A percentile compares a stretch with the other conserved stretches of the same genome.
Evolutionary conservation across 2,797 vertebrate species (phyloP).

Genomic region (Gadopsis bispinosus): DNA sequence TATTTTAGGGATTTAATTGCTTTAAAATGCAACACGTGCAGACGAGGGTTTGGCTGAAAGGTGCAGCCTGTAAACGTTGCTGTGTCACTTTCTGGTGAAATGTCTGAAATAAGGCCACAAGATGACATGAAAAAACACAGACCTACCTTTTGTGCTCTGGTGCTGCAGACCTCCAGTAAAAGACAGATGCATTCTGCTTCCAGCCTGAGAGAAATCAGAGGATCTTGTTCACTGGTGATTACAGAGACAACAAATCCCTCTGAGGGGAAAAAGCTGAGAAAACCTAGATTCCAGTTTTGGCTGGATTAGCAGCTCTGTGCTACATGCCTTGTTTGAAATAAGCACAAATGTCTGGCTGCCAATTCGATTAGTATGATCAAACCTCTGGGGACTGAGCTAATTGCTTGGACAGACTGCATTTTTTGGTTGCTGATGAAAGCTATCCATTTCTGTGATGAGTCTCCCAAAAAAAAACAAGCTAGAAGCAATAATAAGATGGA

Average conservation of each 20-base stretch:
- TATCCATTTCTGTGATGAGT: conserved; percentile 1
- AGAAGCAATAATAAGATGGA: not conserved
- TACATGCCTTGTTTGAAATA: not conserved
- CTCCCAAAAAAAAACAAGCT: conserved; percentile 17
- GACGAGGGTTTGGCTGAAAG: not conserved
- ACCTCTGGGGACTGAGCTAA: not conserved
- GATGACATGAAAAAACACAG: not conserved
- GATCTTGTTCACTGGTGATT: not conserved
- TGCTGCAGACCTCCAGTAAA: not conserved
- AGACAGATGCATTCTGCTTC: not conserved
- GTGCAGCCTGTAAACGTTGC: not conserved
- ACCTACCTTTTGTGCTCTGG: not conserved
- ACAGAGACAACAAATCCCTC: not conserved
- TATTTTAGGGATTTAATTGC: conserved; percentile 1
- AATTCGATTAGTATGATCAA: conserved; percentile 13
- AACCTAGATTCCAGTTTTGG: not conserved
- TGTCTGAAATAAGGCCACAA: not conserved
- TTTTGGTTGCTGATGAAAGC: conserved; percentile 25
- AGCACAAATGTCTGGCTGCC: conserved; percentile 1
- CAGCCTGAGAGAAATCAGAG: not conserved
- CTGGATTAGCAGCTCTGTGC: not conserved
- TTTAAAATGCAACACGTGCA: conserved; percentile 3
- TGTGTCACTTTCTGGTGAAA: not conserved
- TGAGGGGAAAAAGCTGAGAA: not conserved
- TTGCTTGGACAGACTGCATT: conserved; percentile 11